A percentile compares a stretch with the other conserved stretches of the same genome.
Conservation (phyloP, 2,888 invertebrate species). For the Alviniconcha strummeri region DNA sequence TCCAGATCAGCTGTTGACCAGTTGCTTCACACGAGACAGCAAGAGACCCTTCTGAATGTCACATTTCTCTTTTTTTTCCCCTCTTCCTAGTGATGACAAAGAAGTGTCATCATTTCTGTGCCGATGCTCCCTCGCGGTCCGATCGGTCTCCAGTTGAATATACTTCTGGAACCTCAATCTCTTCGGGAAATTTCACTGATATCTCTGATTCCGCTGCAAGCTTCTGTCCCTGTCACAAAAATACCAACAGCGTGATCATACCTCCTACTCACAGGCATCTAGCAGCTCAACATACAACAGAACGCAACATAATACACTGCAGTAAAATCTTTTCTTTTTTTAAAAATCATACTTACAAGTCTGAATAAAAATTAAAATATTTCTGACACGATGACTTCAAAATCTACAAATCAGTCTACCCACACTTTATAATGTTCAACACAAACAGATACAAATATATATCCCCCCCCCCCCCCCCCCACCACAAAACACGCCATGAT, state of each 20-base stretch:
- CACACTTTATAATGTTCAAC: too few relatives aligned
- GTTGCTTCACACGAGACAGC: not conserved
- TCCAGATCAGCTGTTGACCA: not conserved
- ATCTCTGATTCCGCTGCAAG: slow-evolving; percentile 49
- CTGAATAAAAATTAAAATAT: not conserved
- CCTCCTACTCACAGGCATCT: not conserved
- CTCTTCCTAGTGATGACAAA: not conserved
- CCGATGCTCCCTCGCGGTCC: not conserved
- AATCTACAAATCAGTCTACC: too few relatives aligned
- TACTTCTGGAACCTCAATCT: slow-evolving; percentile 41
- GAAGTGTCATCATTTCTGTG: slow-evolving; percentile 2
- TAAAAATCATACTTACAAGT: too few relatives aligned
- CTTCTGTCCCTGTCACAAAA: slow-evolving; percentile 44
- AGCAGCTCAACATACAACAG: not conserved
- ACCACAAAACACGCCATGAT: too few relatives aligned
- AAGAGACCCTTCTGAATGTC: not conserved
- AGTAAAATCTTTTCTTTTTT: too few relatives aligned
- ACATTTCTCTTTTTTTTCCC: not conserved
- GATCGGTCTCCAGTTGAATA: slow-evolving; percentile 39
- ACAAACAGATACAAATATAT: too few relatives aligned
- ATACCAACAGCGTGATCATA: not conserved
- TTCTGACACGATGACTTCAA: not conserved
- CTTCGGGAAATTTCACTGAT: slow-evolving; percentile 42
- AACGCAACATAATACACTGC: too few relatives aligned
- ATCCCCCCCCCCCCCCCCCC: too few relatives aligned